Evolutionary conservation across 2,888 invertebrate genomes (phyloP), one percentile per base, ranked within the genome.

Genomic region (Leptopilina drosophilae): DNA sequence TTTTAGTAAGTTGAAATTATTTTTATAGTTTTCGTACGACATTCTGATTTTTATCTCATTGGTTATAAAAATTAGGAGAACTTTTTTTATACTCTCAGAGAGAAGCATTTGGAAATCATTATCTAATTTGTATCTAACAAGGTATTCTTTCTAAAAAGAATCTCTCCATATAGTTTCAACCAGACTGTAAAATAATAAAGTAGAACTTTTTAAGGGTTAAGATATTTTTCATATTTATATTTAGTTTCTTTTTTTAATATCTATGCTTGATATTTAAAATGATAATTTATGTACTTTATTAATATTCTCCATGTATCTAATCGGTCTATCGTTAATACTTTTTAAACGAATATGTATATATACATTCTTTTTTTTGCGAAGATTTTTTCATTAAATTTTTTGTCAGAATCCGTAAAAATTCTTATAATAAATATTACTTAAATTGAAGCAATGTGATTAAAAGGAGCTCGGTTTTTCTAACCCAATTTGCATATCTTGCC

Each of bases 401-500:
- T 73, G 53, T 40, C 33, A 40, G 33, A 15, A 40, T 33, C n/a
- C 56, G 53, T 59, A 56, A 73, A 56, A 73, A 33, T 53, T 53
- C 56, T 73, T 20, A 9, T 15, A 9, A 40, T 56, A 56, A 7
- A 53, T 49, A 33, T 69, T 49, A 49, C 40, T 62, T 20, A 15
- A 73, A 73, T 8, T 73, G 40, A 78, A 78, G 64, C 73, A 56
- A 12, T 20, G 40, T 76, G 76, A 76, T 77, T 79, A 77, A 77
- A 78, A 76, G 76, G 26, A 76, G 76, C 66, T 65, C 59, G 42
- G 66, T 59, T 79, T 76, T 79, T 77, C 79, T 56, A 77, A 76
- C 67, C 66, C 62, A 65, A 79, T 79, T 79, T 80, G 79, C 83
- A 82, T 83, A 80, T 77, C 79, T 75, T 76, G 64, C 79, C 56